phyloP scores from a whole-genome alignment of 2,113 vertebrate species.

The Leptosomus discolor region DNA sequence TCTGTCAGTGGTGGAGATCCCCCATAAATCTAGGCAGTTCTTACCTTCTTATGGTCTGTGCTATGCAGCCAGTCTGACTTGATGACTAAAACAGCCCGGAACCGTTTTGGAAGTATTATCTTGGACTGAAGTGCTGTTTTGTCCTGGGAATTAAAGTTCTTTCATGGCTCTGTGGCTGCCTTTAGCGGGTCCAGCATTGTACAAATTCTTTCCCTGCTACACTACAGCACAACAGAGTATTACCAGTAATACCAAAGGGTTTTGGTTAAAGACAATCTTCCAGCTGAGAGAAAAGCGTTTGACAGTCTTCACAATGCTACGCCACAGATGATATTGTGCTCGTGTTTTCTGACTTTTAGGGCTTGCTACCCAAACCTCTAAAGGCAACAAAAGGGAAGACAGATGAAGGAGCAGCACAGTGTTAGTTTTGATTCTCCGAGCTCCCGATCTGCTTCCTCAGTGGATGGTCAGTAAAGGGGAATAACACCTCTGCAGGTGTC shows the following conservation, averaged over 20 bases:
- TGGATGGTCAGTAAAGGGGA: not conserved
- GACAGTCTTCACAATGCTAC: not conserved
- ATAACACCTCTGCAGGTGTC: not conserved
- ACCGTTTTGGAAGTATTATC: not conserved
- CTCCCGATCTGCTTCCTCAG: not conserved
- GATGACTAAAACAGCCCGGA: not conserved
- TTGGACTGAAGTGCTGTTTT: not conserved
- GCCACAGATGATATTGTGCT: not conserved
- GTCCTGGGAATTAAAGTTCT: not conserved
- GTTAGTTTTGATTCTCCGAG: not conserved
- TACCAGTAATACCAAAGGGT: not conserved
- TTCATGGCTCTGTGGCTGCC: not conserved
- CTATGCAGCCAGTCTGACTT: not conserved
- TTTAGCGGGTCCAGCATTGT: not conserved
- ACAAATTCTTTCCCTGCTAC: not conserved
- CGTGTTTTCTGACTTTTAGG: not conserved
- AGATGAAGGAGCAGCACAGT: not conserved
- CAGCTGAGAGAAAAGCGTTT: not conserved
- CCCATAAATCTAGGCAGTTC: not conserved
- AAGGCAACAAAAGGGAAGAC: not conserved
- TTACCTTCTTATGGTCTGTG: not conserved
- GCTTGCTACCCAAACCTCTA: not conserved
- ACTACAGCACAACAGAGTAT: not conserved
- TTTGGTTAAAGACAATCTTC: not conserved
- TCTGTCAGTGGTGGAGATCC: not conserved